Base-by-base conservation (phyloP, 92 coral and sea anemone species). In the Zoanthus sansibaricus region DNA sequence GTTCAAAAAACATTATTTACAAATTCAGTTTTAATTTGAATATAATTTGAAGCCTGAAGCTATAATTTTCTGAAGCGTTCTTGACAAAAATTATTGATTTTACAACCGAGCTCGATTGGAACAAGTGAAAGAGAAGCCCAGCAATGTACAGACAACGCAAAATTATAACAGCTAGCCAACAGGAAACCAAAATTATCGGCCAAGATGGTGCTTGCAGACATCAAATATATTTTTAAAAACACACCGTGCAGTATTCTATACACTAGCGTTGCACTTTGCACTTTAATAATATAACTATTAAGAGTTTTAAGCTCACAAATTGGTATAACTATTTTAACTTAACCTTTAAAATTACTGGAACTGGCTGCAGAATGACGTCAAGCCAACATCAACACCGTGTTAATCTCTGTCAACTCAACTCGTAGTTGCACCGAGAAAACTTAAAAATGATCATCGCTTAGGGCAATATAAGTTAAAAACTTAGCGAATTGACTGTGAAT, bases 401-500 rank as follows among this genome's bases (percentile, higher is more conserved):
- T 9, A 31, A 25, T 30, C 11, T 69, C 9, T 13, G 44, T 25
- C 46, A 0, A 31, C 16, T 67, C 21, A 11, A 69, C 42, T 37
- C 4, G 42, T 37, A 2, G 14, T 10, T 9, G 13, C 16, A 69
- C 15, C 73, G 42, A 69, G 13, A 62, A 49, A 32, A 17, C n/a
- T 78, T 32, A 25, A 1, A 11, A 33, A 5, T 0, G 48, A 9
- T 56, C 21, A 33, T 37, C 20, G 64, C 85, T 80, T 66, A 20
- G 20, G 85, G 85, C 85, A n/a, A 46, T 72, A 14, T 49, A 49
- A 49, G 55, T 66, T 47, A 18, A 12, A 58, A 66, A 44, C 44
- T 64, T 33, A 80, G 51, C 75, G 47, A 80, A 66, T 15, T 59
- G 47, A 67, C 42, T 64, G 75, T 66, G 66, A 80, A 17, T 80